Percentiles rank a stretch among this genome's conserved stretches.
phyloP scores from a whole-genome alignment of 2,888 invertebrate genomes.

The Mythimna albipuncta region DNA sequence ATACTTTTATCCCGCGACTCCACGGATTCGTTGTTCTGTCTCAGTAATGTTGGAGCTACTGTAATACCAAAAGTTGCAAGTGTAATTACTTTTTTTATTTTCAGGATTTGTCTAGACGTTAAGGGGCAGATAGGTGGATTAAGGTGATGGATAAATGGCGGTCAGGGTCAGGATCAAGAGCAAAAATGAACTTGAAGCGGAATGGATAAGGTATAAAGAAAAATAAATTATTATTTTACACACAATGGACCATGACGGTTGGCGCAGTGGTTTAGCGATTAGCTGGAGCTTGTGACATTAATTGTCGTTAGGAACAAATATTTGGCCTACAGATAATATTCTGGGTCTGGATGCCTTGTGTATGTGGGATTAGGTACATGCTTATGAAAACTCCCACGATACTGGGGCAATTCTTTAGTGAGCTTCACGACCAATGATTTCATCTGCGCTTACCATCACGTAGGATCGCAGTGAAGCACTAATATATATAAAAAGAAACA shows the following conservation, averaged over 20 bases:
- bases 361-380: too few relatives aligned
- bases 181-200: background rate
- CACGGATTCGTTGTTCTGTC: slow-evolving; percentile 3
- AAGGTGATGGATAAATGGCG: background rate
- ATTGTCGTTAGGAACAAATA: too few relatives aligned
- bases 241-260: background rate
- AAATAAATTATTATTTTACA: background rate
- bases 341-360: too few relatives aligned
- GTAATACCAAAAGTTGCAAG: slow-evolving; percentile 1
- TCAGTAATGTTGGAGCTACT: slow-evolving; percentile 4
- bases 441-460: too few relatives aligned
- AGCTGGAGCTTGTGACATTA: too few relatives aligned
- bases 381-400: too few relatives aligned
- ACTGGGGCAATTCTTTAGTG: too few relatives aligned
- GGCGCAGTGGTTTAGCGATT: too few relatives aligned
- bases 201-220: background rate
- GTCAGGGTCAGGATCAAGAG: background rate
- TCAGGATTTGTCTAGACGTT: background rate
- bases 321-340: too few relatives aligned
- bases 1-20: slow-evolving; percentile 27
- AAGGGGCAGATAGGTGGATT: background rate
- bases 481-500: too few relatives aligned
- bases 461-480: too few relatives aligned
- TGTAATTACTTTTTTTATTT: slow-evolving; percentile 16
- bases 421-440: too few relatives aligned